phyloP scores from a whole-genome alignment of 2,888 invertebrate species.

The Ptycholaimellus sp. region DNA sequence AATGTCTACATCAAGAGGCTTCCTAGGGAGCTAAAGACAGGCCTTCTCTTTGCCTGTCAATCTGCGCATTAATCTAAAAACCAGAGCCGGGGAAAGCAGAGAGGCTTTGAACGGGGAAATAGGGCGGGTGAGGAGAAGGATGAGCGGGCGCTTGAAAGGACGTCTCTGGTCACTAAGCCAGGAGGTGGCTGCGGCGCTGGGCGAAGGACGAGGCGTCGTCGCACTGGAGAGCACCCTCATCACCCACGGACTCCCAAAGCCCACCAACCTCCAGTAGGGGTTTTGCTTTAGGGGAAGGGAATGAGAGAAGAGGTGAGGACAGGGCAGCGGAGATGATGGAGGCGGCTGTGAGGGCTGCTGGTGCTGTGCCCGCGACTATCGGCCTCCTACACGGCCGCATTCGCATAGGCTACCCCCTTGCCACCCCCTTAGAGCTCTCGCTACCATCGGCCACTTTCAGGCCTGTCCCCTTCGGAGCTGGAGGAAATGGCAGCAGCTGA shows the following conservation, averaged over 20 bases:
- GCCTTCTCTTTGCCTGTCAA: too few species aligned
- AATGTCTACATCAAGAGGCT: too few species aligned
- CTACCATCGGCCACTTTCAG: slow-evolving; percentile 13
- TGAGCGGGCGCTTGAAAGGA: too few species aligned
- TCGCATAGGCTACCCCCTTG: too few species aligned
- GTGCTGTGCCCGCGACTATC: slow-evolving; percentile 69
- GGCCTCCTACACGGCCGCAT: slow-evolving; percentile 54
- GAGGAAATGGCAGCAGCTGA: slow-evolving; percentile 38
- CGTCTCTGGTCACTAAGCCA: too few species aligned
- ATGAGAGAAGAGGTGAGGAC: slow-evolving; percentile 2
- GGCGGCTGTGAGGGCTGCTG: slow-evolving; percentile 39
- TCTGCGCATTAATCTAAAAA: too few species aligned
- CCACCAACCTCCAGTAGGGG: slow-evolving; percentile 48
- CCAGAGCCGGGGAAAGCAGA: too few species aligned
- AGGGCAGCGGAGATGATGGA: slow-evolving; percentile 58
- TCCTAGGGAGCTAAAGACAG: too few species aligned
- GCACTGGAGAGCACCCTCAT: slow-evolving; percentile 91
- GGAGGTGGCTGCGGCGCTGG: slow-evolving; percentile 41
- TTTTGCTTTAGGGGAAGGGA: not conserved
- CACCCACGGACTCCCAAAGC: slow-evolving; percentile 90
- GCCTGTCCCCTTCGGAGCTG: slow-evolving; percentile 40
- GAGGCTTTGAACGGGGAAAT: too few species aligned
- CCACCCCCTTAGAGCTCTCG: not conserved
- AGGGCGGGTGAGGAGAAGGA: too few species aligned
- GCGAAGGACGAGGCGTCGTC: slow-evolving; percentile 47